Evolutionary conservation across 2,113 vertebrate species (phyloP).

Genomic region (Solenodon paradoxus): DNA sequence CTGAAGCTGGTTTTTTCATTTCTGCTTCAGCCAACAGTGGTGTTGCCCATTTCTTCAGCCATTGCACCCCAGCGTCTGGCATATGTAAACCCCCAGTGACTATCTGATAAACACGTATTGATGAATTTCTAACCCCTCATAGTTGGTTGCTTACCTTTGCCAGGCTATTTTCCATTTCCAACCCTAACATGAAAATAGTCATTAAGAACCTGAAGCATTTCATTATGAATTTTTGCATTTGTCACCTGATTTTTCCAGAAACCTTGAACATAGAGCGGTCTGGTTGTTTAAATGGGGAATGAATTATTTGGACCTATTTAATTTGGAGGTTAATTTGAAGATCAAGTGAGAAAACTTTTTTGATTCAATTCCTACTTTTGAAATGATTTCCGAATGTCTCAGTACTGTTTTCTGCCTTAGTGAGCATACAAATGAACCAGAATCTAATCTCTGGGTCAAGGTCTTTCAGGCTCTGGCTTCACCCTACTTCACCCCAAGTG

Average conservation of each 20-base stretch:
- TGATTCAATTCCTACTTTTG: neutral
- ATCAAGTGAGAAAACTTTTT: neutral
- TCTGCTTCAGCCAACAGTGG: neutral
- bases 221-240: neutral
- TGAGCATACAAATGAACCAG: neutral
- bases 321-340: neutral
- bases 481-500: neutral
- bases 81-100: neutral
- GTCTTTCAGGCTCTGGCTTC: neutral
- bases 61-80: too few species aligned
- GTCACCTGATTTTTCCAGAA: neutral
- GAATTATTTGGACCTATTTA: neutral
- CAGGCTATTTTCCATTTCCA: neutral
- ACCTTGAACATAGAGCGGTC: neutral
- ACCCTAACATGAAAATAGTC: neutral
- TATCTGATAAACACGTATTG: neutral
- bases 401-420: neutral
- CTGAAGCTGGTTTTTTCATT: neutral
- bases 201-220: neutral
- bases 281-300: neutral
- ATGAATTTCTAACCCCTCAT: neutral
- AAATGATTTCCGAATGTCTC: neutral
- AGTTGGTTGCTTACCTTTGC: neutral
- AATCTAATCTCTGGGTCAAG: neutral
- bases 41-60: neutral